phyloP scores from a whole-genome alignment of 2,113 vertebrate genomes.

The Calonectris borealis region DNA sequence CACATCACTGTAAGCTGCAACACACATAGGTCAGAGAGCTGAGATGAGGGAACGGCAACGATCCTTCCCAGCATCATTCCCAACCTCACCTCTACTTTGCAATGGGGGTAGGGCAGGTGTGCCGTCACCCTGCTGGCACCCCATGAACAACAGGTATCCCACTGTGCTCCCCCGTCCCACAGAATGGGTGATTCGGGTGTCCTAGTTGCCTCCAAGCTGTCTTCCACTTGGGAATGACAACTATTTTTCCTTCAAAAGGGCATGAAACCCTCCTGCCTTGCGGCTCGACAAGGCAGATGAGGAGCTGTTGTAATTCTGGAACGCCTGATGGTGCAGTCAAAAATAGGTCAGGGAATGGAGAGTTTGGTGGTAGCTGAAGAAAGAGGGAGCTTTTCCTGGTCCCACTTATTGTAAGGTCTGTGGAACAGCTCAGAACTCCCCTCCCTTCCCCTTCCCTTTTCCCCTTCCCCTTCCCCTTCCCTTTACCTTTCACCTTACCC shows the following conservation, averaged over 20 bases:
- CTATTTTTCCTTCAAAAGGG: neutral
- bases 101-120: neutral
- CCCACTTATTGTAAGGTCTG: neutral
- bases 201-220: neutral
- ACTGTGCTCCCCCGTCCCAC: neutral
- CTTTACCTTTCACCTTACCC: rapidly evolving
- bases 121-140: neutral
- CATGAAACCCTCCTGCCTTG: neutral
- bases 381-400: neutral
- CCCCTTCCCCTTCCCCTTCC: neutral
- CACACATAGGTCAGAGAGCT: neutral
- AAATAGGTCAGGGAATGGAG: neutral
- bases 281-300: neutral
- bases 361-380: neutral
- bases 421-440: neutral
- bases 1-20: neutral
- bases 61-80: neutral
- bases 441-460: rapidly evolving
- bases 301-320: neutral
- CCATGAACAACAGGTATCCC: neutral
- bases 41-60: neutral
- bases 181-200: neutral
- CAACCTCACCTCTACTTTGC: neutral
- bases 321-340: neutral
- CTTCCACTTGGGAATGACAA: neutral